phyloP scores from a whole-genome alignment of 2,888 invertebrate species.

The Ornithoptera alexandrae region DNA sequence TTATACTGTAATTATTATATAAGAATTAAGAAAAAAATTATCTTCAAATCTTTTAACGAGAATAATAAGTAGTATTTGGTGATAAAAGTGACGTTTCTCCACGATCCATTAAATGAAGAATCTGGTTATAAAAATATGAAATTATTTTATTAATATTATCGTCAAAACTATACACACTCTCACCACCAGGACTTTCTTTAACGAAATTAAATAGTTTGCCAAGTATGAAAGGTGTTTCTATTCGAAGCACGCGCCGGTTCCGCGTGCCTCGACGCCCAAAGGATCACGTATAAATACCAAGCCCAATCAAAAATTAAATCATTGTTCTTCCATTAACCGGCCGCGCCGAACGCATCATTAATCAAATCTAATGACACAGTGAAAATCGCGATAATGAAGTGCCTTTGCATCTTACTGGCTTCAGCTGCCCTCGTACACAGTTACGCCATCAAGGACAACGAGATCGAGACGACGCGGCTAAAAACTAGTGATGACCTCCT shows the following conservation, averaged over 20 bases:
- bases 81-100: too few species aligned
- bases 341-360: constrained; percentile 71
- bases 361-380: constrained; percentile 71
- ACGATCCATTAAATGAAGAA: too few species aligned
- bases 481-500: constrained; percentile 84
- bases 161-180: constrained; percentile 56
- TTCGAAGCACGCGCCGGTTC: constrained; percentile 55
- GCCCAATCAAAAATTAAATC: constrained; percentile 82
- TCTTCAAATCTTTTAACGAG: too few species aligned
- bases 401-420: constrained; percentile 76
- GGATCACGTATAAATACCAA: constrained; percentile 83
- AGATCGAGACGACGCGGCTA: constrained; percentile 78
- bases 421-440: constrained; percentile 71
- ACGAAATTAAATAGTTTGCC: constrained; percentile 74
- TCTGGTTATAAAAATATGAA: not conserved
- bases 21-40: too few species aligned
- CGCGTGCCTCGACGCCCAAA: constrained; percentile 78
- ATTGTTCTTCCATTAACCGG: constrained; percentile 77
- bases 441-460: constrained; percentile 79
- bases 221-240: constrained; percentile 65
- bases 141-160: constrained; percentile 11
- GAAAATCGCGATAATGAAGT: constrained; percentile 68
- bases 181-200: constrained; percentile 76
- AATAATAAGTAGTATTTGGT: too few species aligned
- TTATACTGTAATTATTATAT: too few species aligned